Evolutionary conservation across 2,888 invertebrate genomes (phyloP).

Genomic region (Philonicus albiceps): DNA sequence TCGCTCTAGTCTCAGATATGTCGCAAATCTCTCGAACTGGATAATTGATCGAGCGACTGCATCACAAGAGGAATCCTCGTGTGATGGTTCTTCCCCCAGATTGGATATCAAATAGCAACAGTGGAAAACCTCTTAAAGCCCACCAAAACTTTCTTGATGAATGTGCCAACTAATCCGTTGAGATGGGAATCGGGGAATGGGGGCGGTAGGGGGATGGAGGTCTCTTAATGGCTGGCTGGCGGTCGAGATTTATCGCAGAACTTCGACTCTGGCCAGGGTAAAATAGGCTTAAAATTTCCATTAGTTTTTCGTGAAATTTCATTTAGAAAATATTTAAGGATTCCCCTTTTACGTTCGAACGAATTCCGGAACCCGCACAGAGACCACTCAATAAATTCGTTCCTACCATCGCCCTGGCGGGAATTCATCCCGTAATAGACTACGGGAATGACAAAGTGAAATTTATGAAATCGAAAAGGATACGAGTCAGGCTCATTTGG

Average conservation of each 20-base stretch:
- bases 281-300: background rate
- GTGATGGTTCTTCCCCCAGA: background rate
- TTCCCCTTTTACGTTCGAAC: background rate
- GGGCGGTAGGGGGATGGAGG: background rate
- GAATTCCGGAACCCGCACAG: background rate
- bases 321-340: background rate
- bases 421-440: background rate
- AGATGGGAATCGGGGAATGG: background rate
- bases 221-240: background rate
- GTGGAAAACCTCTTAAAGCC: background rate
- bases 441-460: slow-evolving; percentile 12
- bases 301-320: background rate
- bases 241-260: background rate
- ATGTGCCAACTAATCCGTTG: slow-evolving; percentile 19
- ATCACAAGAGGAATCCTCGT: background rate
- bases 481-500: background rate
- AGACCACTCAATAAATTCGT: background rate
- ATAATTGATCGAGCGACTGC: slow-evolving; percentile 7
- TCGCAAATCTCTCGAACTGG: background rate
- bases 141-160: slow-evolving; percentile 6
- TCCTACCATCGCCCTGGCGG: background rate
- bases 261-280: background rate
- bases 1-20: background rate
- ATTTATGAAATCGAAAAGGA: slow-evolving; percentile 18
- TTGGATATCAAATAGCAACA: background rate